Evolutionary conservation across 2,888 invertebrate genomes (phyloP).

Genomic region (Tricholauxania praeusta): DNA sequence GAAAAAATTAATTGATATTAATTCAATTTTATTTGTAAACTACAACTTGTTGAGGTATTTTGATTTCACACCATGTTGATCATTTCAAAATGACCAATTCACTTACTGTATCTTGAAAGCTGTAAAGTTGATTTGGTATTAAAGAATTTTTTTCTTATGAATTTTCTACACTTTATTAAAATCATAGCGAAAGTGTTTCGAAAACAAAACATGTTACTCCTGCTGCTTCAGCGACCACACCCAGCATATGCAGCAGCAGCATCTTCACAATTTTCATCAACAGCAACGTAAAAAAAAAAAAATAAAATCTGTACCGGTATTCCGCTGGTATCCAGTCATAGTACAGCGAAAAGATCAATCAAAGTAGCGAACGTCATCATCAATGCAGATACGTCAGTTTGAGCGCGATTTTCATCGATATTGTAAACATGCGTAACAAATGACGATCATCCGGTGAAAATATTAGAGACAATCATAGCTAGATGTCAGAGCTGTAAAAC

Average conservation of each 20-base stretch:
- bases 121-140: not conserved
- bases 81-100: too few relatives aligned
- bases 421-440: slow-evolving; percentile 57
- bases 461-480: slow-evolving; percentile 17
- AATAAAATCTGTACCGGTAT: not conserved
- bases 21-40: not conserved
- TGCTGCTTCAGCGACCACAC: too few relatives aligned
- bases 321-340: not conserved
- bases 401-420: slow-evolving; percentile 46
- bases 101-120: too few relatives aligned
- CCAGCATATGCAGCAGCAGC: too few relatives aligned
- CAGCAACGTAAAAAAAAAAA: not conserved
- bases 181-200: slow-evolving; percentile 31
- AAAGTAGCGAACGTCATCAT: slow-evolving; percentile 29
- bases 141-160: not conserved
- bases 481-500: not conserved
- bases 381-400: slow-evolving; percentile 5
- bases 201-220: too few relatives aligned
- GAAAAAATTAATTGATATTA: not conserved
- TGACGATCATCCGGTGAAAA: slow-evolving; percentile 49
- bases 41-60: not conserved
- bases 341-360: slow-evolving; percentile 29
- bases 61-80: not conserved
- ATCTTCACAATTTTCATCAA: not conserved
- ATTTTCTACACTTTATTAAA: slow-evolving; percentile 19